These are phyloP conservation scores for Mesorhabditis sp. DNA, from an alignment of 2,888 invertebrate species.

Conservation along the genomic window DNA sequence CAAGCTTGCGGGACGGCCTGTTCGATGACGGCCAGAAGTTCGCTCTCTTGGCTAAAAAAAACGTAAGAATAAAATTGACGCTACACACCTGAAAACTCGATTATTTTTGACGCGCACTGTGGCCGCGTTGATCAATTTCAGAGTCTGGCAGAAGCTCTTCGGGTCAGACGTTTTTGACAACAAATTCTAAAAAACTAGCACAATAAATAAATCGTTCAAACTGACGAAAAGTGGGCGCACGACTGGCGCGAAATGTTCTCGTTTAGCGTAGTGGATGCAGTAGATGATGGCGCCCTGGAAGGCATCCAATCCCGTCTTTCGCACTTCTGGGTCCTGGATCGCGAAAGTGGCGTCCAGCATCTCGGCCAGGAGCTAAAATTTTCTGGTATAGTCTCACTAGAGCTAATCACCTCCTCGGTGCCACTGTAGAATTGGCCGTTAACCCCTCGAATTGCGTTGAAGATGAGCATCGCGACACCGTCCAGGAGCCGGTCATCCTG, in stretches of 20 bases:
- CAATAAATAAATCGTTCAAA: not conserved
- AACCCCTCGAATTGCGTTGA: slow-evolving; percentile 81
- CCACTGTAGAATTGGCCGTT: slow-evolving; percentile 81
- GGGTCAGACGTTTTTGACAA: too few species aligned
- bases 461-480: slow-evolving; percentile 81
- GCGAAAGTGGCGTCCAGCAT: slow-evolving; percentile 15
- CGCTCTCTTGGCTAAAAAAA: not conserved
- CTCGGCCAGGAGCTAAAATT: slow-evolving; percentile 19
- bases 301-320: slow-evolving; percentile 20
- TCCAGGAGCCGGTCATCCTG: slow-evolving; percentile 47
- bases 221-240: not conserved
- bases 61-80: not conserved
- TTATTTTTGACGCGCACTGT: too few species aligned
- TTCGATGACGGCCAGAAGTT: not conserved
- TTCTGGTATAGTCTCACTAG: slow-evolving; percentile 9
- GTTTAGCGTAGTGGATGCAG: not conserved
- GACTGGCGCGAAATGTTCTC: not conserved
- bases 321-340: slow-evolving; percentile 8
- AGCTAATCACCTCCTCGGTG: slow-evolving; percentile 67
- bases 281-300: slow-evolving; percentile 26
- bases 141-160: too few species aligned
- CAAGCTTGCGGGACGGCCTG: not conserved
- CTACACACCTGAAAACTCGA: too few species aligned
- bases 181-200: too few species aligned
- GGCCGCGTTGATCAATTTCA: too few species aligned